Evolutionary conservation across 1,140 invertebrate genomes (phyloP).

Genomic region (Bombyx mandarina): DNA sequence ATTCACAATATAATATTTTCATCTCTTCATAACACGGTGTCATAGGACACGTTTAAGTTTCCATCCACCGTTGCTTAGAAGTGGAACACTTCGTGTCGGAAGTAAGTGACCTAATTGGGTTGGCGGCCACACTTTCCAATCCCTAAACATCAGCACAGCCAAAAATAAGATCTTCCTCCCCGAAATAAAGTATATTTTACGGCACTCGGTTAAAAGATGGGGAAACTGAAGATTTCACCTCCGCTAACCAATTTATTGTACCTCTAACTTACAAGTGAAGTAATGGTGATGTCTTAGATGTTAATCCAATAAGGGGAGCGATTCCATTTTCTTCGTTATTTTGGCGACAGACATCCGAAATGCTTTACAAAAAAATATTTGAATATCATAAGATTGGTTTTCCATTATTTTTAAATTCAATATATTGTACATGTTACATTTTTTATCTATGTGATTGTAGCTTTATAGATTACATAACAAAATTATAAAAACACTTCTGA

Average conservation of each 20-base stretch:
- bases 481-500: too few relatives aligned
- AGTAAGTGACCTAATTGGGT: constrained; percentile 33
- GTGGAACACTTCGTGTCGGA: constrained; percentile 15
- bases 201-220: neutral
- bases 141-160: constrained; percentile 2
- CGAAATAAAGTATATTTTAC: constrained; percentile 9
- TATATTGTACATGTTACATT: too few relatives aligned
- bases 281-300: constrained; percentile 21
- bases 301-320: constrained; percentile 26
- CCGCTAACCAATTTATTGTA: constrained; percentile 24
- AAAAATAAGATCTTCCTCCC: constrained; percentile 8
- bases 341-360: neutral
- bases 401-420: too few relatives aligned
- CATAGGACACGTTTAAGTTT: constrained; percentile 12
- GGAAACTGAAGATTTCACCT: constrained; percentile 18
- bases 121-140: constrained; percentile 22
- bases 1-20: neutral
- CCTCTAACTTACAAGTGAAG: constrained; percentile 23
- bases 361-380: too few relatives aligned
- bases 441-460: too few relatives aligned
- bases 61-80: constrained; percentile 13
- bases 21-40: neutral
- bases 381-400: too few relatives aligned
- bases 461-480: too few relatives aligned
- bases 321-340: constrained; percentile 7